These are phyloP conservation scores for Plebejus argus DNA, from an alignment of 2,888 invertebrate species.

Conservation along the genomic window DNA sequence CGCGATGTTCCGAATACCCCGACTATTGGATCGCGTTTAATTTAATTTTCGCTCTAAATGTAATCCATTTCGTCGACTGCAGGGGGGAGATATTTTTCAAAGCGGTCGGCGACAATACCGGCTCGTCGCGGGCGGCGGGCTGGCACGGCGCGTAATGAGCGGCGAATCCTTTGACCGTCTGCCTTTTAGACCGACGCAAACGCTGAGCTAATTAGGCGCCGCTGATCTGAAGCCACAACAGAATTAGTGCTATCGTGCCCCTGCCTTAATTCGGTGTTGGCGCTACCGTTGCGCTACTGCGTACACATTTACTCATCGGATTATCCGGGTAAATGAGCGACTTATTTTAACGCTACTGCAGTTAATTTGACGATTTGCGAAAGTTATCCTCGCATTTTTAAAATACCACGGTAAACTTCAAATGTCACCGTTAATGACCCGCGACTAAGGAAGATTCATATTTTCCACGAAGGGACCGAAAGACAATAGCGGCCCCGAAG, in stretches of 20 bases:
- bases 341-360: background rate
- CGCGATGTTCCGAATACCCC: constrained; percentile 53
- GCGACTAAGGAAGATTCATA: constrained; percentile 33
- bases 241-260: constrained; percentile 69
- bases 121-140: constrained; percentile 53
- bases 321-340: background rate
- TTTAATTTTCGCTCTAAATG: constrained; percentile 49
- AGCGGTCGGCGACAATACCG: constrained; percentile 57
- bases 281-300: constrained; percentile 31
- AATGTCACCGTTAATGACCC: constrained; percentile 63
- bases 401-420: constrained; percentile 77
- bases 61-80: constrained; percentile 47
- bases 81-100: constrained; percentile 52
- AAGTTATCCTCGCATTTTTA: background rate
- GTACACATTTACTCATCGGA: constrained; percentile 6
- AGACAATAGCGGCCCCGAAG: constrained; percentile 33
- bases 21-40: constrained; percentile 59
- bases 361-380: constrained; percentile 9
- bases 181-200: constrained; percentile 58
- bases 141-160: constrained; percentile 70
- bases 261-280: constrained; percentile 52
- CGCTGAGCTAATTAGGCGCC: constrained; percentile 75
- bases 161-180: constrained; percentile 75
- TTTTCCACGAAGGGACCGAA: constrained; percentile 29
- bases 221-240: constrained; percentile 71